Conservation (phyloP, 2,888 invertebrate genomes). For the Lathronympha strigana region DNA sequence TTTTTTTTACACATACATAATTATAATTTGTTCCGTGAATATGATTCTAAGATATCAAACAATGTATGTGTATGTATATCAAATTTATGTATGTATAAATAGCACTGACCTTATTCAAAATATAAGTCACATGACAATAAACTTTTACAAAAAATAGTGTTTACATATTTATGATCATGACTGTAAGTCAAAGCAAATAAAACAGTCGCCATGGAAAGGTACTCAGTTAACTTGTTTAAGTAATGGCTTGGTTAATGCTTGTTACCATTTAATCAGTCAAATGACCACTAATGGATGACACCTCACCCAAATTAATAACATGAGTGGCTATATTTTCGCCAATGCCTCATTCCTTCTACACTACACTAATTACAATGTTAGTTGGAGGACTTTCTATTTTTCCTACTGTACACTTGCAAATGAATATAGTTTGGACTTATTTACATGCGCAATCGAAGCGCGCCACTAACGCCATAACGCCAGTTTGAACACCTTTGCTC, state of each 20-base stretch:
- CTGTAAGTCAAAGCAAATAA: not conserved
- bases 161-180: not conserved
- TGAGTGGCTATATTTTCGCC: conserved; percentile 17
- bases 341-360: conserved; percentile 18
- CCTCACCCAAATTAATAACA: conserved; percentile 24
- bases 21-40: not conserved
- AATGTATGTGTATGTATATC: no score
- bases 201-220: conserved; percentile 4
- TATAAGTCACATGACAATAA: no score
- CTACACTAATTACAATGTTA: conserved; percentile 11
- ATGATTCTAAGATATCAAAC: no score
- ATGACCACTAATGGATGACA: conserved; percentile 35
- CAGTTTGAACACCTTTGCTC: no score
- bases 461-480: no score
- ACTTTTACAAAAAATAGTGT: not conserved
- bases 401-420: not conserved
- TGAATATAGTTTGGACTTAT: not conserved
- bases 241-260: conserved; percentile 29
- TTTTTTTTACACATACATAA: no score
- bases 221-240: conserved; percentile 27
- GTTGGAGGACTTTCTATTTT: conserved; percentile 26
- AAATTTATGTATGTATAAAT: no score
- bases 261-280: conserved; percentile 44
- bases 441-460: no score
- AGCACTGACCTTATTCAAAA: no score